Percentiles rank a stretch among this genome's conserved stretches.
Evolutionary conservation across 2,888 invertebrate genomes (phyloP).

Genomic region (Drosophila multiciliata): DNA sequence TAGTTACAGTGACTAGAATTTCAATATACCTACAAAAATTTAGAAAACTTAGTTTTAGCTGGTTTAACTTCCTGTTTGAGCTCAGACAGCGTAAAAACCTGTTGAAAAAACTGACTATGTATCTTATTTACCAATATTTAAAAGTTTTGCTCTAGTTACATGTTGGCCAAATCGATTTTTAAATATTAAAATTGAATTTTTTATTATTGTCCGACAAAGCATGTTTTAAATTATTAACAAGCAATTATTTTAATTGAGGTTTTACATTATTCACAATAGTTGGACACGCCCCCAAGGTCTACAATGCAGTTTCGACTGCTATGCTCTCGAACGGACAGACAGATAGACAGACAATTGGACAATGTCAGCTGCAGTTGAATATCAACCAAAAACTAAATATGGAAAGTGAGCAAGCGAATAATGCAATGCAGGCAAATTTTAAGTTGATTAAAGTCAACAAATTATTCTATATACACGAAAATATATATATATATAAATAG

Average conservation of each 20-base stretch:
- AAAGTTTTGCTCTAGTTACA: background rate
- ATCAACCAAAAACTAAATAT: constrained; percentile 4
- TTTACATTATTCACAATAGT: background rate
- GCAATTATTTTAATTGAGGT: background rate
- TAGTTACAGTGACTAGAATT: background rate
- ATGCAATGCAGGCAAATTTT: constrained; percentile 48
- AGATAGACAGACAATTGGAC: constrained; percentile 11
- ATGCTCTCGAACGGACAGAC: constrained; percentile 1
- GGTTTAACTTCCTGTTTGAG: background rate
- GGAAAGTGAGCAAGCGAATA: constrained; percentile 28
- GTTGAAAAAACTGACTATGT: background rate
- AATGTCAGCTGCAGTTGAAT: constrained; percentile 36
- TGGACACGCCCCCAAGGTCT: constrained; percentile 22
- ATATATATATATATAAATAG: background rate
- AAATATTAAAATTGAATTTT: background rate
- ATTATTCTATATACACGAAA: constrained; percentile 9
- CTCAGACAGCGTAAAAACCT: background rate
- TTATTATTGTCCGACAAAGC: background rate
- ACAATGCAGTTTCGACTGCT: constrained; percentile 1
- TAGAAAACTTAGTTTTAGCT: background rate
- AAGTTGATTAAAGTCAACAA: constrained; percentile 26
- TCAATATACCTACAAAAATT: background rate
- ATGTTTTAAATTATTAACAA: background rate
- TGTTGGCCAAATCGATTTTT: constrained; percentile 1
- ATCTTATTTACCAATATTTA: background rate